Percentiles rank a stretch among this genome's conserved stretches.
Conservation (phyloP, 2,113 vertebrate genomes). For the Glaucidium brasilianum region DNA sequence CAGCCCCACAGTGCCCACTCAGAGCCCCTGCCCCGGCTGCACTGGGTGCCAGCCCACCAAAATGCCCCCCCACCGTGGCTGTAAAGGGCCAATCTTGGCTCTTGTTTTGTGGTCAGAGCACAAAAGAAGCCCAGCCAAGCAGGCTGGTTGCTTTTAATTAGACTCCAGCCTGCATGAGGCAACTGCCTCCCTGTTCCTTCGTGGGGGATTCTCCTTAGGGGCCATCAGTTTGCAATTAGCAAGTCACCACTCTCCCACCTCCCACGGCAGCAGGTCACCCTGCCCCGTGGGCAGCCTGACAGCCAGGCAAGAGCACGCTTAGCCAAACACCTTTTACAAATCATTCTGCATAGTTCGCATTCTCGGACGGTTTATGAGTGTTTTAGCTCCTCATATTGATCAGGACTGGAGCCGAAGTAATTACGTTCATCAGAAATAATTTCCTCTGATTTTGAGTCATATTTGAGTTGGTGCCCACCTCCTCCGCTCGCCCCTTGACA, state of each 20-base stretch:
- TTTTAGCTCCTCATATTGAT: slow-evolving; percentile 62
- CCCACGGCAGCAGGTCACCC: neutral
- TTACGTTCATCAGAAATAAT: slow-evolving; percentile 63
- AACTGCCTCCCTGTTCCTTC: neutral
- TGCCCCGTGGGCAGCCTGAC: neutral
- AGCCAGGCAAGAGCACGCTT: neutral
- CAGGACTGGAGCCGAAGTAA: slow-evolving; percentile 67
- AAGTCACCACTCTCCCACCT: neutral
- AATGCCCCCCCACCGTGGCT: neutral
- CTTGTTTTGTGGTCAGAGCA: neutral
- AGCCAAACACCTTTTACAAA: slow-evolving; percentile 64
- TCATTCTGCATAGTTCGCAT: slow-evolving; percentile 55
- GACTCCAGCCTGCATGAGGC: neutral
- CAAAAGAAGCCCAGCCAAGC: neutral
- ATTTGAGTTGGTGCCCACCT: slow-evolving; percentile 26
- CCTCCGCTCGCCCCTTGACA: neutral
- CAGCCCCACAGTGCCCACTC: neutral
- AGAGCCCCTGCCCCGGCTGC: neutral
- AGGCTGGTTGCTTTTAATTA: neutral
- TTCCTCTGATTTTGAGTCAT: slow-evolving; percentile 68
- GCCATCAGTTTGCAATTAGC: neutral
- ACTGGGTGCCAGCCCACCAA: neutral
- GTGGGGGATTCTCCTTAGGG: neutral
- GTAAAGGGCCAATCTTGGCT: neutral
- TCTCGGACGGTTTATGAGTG: slow-evolving; percentile 43